Percentiles rank a stretch among this genome's conserved stretches.
These are phyloP conservation scores for Bungarus multicinctus DNA, from an alignment of 2,113 vertebrate species.

Conservation along the genomic window DNA sequence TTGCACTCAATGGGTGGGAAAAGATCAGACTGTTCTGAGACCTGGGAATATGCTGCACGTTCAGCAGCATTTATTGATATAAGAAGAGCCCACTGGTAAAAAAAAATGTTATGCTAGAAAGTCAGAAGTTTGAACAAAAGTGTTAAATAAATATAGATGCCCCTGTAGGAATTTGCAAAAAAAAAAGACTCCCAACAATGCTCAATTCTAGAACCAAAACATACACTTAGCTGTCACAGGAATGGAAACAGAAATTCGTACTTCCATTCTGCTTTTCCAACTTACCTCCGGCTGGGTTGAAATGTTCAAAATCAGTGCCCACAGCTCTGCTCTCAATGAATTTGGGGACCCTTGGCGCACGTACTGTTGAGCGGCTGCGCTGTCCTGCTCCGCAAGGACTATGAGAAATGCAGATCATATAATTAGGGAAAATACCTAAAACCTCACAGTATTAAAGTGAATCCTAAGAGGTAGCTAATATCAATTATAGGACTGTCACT, in stretches of 20 bases:
- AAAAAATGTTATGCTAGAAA: neutral
- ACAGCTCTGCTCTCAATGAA: conserved; percentile 87
- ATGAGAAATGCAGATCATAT: conserved; percentile 28
- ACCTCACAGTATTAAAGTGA: neutral
- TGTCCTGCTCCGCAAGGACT: conserved; percentile 90
- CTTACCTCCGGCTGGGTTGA: conserved; percentile 90
- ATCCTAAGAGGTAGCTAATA: neutral
- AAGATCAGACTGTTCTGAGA: neutral
- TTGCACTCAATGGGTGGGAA: no score
- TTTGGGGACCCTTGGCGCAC: conserved; percentile 92
- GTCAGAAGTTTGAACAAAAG: neutral
- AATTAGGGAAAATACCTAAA: neutral
- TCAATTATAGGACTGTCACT: neutral
- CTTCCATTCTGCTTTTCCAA: neutral
- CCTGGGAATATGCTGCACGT: neutral
- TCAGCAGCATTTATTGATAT: neutral
- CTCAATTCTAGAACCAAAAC: conserved; percentile 10
- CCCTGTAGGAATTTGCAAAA: neutral
- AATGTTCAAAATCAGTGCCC: conserved; percentile 91
- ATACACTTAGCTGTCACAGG: neutral
- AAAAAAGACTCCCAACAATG: neutral
- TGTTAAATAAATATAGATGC: neutral
- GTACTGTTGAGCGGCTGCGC: conserved; percentile 93
- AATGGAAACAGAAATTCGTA: neutral
- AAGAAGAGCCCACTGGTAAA: no score